These are phyloP conservation scores for Formica selysi DNA, from an alignment of 1,140 invertebrate species.

Conservation along the genomic window DNA sequence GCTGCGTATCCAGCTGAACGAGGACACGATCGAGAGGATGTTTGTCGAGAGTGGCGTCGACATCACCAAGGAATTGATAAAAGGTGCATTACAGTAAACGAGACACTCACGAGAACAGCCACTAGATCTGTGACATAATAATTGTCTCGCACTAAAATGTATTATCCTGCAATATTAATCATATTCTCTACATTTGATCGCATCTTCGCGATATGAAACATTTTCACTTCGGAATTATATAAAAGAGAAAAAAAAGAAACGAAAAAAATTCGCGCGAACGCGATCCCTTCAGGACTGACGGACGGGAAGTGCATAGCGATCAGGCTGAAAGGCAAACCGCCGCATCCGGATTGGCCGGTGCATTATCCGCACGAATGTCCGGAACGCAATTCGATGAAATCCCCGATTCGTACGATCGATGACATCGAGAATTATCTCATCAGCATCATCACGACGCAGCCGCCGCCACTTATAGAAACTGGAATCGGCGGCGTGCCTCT, in stretches of 20 bases:
- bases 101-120: neutral
- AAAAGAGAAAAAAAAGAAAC: neutral
- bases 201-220: neutral
- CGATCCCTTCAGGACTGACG: slow-evolving; percentile 69
- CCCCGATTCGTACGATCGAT: slow-evolving; percentile 76
- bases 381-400: slow-evolving; percentile 53
- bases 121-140: slow-evolving; percentile 7
- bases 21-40: slow-evolving; percentile 75
- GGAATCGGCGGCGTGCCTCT: neutral
- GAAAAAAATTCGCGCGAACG: neutral
- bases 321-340: slow-evolving; percentile 77
- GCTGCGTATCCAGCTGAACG: slow-evolving; percentile 67
- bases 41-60: slow-evolving; percentile 76
- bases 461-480: slow-evolving; percentile 10
- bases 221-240: neutral
- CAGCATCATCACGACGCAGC: slow-evolving; percentile 38
- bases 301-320: slow-evolving; percentile 76
- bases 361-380: slow-evolving; percentile 75
- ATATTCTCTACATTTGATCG: neutral
- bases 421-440: slow-evolving; percentile 81
- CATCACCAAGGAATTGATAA: slow-evolving; percentile 73
- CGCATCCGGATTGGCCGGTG: slow-evolving; percentile 78
- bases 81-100: slow-evolving; percentile 60
- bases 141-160: neutral
- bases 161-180: neutral